phyloP scores from a whole-genome alignment of 2,888 invertebrate genomes.

The Oxyteleia sp. region DNA sequence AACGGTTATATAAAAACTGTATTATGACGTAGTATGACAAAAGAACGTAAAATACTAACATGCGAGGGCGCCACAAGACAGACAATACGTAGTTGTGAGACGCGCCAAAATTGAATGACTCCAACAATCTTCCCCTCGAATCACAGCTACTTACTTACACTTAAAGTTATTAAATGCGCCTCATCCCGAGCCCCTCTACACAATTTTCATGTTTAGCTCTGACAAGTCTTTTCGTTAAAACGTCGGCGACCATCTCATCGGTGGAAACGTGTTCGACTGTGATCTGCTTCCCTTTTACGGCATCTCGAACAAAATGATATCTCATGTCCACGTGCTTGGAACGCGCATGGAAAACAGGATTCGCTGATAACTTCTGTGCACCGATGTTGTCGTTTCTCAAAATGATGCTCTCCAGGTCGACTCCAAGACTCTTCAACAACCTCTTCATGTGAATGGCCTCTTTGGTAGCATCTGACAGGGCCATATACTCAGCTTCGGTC shows the following conservation, averaged over 20 bases:
- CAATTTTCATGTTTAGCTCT: background rate
- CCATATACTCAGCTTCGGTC: constrained; percentile 13
- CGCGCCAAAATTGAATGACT: background rate
- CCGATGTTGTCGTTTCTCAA: constrained; percentile 5
- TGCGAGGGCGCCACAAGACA: too few species aligned
- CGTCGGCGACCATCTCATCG: background rate
- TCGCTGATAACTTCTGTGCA: constrained; percentile 13
- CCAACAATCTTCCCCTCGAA: background rate
- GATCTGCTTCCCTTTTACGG: background rate
- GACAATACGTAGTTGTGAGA: background rate
- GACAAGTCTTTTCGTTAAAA: background rate
- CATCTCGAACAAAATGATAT: constrained; percentile 11
- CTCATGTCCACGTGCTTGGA: background rate
- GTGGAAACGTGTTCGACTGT: constrained; percentile 1
- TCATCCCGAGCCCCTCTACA: background rate
- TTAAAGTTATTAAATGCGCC: background rate
- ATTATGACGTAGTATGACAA: too few species aligned
- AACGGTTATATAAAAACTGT: too few species aligned
- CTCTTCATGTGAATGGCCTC: constrained; percentile 3
- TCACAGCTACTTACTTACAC: background rate
- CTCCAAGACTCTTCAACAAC: background rate
- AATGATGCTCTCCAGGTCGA: background rate
- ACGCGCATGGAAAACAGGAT: constrained; percentile 8
- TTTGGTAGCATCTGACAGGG: background rate
- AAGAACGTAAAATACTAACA: too few species aligned